A percentile compares a stretch with the other conserved stretches of the same genome.
These are phyloP conservation scores for Blastobasis adustella DNA, from an alignment of 2,888 invertebrate genomes.

Conservation along the genomic window DNA sequence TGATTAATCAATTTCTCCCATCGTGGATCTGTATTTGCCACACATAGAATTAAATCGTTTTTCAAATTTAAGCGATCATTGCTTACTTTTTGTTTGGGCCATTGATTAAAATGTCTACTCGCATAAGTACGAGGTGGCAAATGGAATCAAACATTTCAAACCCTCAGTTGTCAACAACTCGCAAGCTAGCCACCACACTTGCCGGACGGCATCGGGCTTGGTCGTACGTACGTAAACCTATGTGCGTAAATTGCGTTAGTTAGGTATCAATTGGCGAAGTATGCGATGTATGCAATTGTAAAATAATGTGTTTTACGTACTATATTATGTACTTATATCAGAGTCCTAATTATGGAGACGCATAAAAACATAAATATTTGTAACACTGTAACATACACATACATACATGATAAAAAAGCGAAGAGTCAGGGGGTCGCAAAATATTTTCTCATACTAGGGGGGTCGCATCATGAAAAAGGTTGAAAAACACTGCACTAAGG, in stretches of 20 bases:
- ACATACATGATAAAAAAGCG: not conserved
- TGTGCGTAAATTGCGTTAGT: conserved; percentile 5
- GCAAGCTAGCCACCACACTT: not conserved
- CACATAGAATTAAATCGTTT: no score
- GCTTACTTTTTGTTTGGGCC: no score
- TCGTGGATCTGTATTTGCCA: no score
- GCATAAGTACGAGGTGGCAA: no score
- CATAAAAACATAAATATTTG: not conserved
- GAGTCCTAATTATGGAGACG: conserved; percentile 3
- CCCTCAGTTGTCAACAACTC: no score
- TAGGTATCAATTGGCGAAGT: no score
- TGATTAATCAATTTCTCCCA: no score
- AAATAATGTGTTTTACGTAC: conserved; percentile 3
- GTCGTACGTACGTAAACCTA: conserved; percentile 5
- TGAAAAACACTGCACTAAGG: not conserved
- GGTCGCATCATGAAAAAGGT: conserved; percentile 4
- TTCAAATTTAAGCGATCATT: no score
- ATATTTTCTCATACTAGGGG: not conserved
- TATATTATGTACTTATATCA: conserved; percentile 3
- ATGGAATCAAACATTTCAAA: no score
- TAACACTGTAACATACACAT: not conserved
- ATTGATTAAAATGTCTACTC: no score
- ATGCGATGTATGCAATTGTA: conserved; percentile 2
- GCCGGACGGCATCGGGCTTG: conserved; percentile 3
- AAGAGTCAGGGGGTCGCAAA: not conserved